Evolutionary conservation across 2,888 invertebrate genomes (phyloP).

Genomic region (Leucophenga montana): DNA sequence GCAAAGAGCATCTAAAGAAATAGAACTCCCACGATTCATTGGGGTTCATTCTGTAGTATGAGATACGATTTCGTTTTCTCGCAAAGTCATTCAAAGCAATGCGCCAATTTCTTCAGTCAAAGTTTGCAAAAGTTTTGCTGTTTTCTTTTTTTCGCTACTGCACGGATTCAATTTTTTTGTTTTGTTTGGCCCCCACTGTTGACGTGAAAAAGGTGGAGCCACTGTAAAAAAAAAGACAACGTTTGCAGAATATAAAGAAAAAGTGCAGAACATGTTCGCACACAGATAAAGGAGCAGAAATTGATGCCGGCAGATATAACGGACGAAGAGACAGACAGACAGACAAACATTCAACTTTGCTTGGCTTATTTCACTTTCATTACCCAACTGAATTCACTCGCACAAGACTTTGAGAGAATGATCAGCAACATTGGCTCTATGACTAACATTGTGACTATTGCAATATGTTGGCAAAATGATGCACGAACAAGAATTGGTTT

Average conservation of each 20-base stretch:
- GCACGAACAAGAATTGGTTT: too few species aligned
- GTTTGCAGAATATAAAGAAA: neutral
- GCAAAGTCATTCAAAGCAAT: slow-evolving; percentile 9
- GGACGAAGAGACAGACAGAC: neutral
- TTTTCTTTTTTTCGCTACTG: neutral
- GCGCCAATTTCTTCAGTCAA: slow-evolving; percentile 18
- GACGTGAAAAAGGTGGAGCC: slow-evolving; percentile 19
- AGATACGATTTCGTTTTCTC: neutral
- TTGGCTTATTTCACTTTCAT: slow-evolving; percentile 19
- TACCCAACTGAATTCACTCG: slow-evolving; percentile 7
- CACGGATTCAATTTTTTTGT: neutral
- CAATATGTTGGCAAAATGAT: neutral
- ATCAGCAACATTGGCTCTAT: neutral
- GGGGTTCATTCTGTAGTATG: too few species aligned
- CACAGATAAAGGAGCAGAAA: too few species aligned
- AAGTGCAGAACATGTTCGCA: neutral
- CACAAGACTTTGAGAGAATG: too few species aligned
- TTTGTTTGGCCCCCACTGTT: neutral
- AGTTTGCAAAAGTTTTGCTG: slow-evolving; percentile 3
- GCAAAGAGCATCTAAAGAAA: too few species aligned
- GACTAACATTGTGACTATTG: neutral
- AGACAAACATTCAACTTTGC: slow-evolving; percentile 3
- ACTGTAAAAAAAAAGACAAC: neutral
- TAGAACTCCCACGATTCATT: too few species aligned
- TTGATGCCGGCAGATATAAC: neutral